phyloP scores from a whole-genome alignment of 2,888 invertebrate species.

The Clepsis dumicolana region DNA sequence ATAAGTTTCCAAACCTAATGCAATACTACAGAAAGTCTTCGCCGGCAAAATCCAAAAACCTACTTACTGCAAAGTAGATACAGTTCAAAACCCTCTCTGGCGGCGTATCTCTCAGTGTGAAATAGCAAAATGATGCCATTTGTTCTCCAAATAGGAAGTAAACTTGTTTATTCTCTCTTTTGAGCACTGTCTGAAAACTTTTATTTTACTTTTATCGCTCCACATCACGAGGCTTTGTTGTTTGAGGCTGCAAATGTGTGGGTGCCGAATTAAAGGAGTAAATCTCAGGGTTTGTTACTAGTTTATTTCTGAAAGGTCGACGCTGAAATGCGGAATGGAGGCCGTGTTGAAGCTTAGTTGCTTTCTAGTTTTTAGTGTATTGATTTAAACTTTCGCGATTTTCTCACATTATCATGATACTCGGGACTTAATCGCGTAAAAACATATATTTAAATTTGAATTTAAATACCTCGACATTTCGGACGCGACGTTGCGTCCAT shows the following conservation, averaged over 20 bases:
- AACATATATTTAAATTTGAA: too few species aligned
- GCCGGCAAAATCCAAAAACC: neutral
- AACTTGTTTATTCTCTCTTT: constrained; percentile 71
- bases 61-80: neutral
- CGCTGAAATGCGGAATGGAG: neutral
- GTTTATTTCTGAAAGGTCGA: neutral
- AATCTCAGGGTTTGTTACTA: constrained; percentile 11
- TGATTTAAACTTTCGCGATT: neutral
- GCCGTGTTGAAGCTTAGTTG: neutral
- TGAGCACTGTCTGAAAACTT: constrained; percentile 58
- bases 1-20: constrained; percentile 37
- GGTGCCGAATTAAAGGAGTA: constrained; percentile 14
- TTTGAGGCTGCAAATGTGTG: constrained; percentile 26
- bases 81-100: neutral
- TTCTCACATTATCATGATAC: too few species aligned
- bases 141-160: constrained; percentile 74
- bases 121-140: constrained; percentile 56
- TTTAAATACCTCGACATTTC: too few species aligned
- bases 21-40: constrained; percentile 29
- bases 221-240: constrained; percentile 54
- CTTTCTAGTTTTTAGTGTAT: neutral
- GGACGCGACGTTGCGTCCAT: too few species aligned
- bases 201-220: constrained; percentile 56
- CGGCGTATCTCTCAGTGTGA: constrained; percentile 16
- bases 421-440: too few species aligned